Evolutionary conservation across 1,140 invertebrate species (phyloP), one percentile per base, ranked within the genome.

Genomic region (Aphaenogaster floridana): DNA sequence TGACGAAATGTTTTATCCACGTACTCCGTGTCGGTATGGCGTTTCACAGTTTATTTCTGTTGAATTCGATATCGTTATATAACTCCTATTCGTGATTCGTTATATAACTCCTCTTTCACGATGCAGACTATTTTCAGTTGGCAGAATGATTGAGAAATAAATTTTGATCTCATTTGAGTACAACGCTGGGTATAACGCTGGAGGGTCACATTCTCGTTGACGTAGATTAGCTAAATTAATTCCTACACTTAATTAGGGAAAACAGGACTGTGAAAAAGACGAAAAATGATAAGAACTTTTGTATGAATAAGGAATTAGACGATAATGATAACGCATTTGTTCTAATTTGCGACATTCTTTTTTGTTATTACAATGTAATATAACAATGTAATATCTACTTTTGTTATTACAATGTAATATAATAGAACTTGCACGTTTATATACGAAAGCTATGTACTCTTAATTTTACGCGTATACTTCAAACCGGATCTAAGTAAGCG

Each of bases 401-500:
- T 28, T 28, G 28, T 28, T 28, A 28, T 28, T 15, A 57, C 7
- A 66, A 45, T 11, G 28, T 28, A 61, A 48, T 28, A 52, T 28
- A 59, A 88, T 76, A 81, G 36, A 79, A 84, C 71, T 66, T 78
- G 59, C 48, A 81, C 85, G 61, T 88, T 88, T 85, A 88, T 85
- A 79, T 63, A 61, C 61, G 42, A 76, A 90, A 87, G 57, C 52
- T 84, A 63, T 28, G 28, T 36, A 63, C 74, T 64, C 21, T 76
- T 74, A 64, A 87, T 72, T 84, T 84, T 50, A 36, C 42, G 34
- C n/a, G 11, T 63, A 3, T 71, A 54, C 63, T 83, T 74, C 50
- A 57, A 64, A 7, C 61, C 5, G 34, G 63, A 36, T 64, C 6
- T 39, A 13, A 68, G 64, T 15, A 45, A 68, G 39, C 39, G 39